A percentile compares a stretch with the other conserved stretches of the same genome.
phyloP scores from a whole-genome alignment of 92 coral and sea anemone species.

The Metridium senile region DNA sequence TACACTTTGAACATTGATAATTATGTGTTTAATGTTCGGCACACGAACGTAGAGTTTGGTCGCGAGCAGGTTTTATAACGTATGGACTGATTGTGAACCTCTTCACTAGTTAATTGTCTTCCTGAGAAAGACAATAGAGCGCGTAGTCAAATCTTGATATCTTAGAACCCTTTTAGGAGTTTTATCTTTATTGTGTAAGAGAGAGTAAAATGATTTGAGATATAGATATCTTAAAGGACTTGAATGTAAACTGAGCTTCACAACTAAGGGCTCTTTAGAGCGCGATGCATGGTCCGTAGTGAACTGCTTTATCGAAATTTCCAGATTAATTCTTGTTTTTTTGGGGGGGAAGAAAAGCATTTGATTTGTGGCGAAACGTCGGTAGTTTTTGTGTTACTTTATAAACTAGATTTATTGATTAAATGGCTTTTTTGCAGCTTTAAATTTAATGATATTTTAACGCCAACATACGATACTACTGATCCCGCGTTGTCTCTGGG shows the following conservation, averaged over 20 bases:
- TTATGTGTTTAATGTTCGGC: neutral
- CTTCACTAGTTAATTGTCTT: neutral
- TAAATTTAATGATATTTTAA: neutral
- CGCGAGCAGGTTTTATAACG: neutral
- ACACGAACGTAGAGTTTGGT: neutral
- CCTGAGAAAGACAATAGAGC: neutral
- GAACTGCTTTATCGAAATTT: neutral
- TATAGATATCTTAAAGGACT: conserved; percentile 8
- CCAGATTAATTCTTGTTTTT: neutral
- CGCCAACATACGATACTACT: neutral
- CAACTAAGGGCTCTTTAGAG: neutral
- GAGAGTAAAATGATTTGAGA: conserved; percentile 4
- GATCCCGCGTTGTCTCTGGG: neutral
- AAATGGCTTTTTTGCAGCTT: neutral
- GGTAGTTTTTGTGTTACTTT: neutral
- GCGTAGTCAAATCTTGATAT: neutral
- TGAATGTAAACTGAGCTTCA: conserved; percentile 7
- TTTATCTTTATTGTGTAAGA: conserved; percentile 10
- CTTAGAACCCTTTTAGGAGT: conserved; percentile 6
- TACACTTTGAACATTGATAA: conserved; percentile 4
- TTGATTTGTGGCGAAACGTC: neutral
- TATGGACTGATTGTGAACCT: neutral
- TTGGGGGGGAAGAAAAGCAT: neutral
- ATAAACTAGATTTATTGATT: neutral
- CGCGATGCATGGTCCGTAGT: too few species aligned